phyloP scores from a whole-genome alignment of 2,888 invertebrate genomes.

The Eilema griseolum region DNA sequence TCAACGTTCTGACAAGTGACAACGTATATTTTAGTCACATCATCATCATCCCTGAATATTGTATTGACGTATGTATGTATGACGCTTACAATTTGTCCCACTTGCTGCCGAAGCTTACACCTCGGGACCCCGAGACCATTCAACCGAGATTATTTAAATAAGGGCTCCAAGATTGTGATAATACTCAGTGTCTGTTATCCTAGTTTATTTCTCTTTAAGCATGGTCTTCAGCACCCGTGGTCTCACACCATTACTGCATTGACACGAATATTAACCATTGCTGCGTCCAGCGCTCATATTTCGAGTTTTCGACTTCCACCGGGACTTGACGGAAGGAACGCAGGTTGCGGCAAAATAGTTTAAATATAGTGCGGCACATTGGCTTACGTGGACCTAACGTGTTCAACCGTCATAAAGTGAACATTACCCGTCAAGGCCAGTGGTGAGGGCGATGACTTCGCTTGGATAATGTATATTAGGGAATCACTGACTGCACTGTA shows the following conservation, averaged over 20 bases:
- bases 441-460: constrained; percentile 44
- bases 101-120: too few species aligned
- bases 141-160: too few species aligned
- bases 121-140: neutral
- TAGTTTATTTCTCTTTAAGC: neutral
- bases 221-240: neutral
- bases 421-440: constrained; percentile 38
- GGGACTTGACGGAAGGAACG: neutral
- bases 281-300: neutral
- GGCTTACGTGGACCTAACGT: neutral
- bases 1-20: neutral
- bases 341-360: neutral
- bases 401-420: constrained; percentile 10
- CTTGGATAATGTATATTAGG: constrained; percentile 27
- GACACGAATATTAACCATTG: neutral
- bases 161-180: neutral
- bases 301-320: neutral
- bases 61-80: too few species aligned
- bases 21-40: neutral
- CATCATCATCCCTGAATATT: neutral
- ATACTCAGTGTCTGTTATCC: neutral
- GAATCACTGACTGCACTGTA: constrained; percentile 31
- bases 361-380: neutral
- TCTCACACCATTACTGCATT: neutral
- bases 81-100: too few species aligned